These are phyloP conservation scores for Limulus polyphemus DNA, from an alignment of 2,888 invertebrate genomes.

Conservation along the genomic window DNA sequence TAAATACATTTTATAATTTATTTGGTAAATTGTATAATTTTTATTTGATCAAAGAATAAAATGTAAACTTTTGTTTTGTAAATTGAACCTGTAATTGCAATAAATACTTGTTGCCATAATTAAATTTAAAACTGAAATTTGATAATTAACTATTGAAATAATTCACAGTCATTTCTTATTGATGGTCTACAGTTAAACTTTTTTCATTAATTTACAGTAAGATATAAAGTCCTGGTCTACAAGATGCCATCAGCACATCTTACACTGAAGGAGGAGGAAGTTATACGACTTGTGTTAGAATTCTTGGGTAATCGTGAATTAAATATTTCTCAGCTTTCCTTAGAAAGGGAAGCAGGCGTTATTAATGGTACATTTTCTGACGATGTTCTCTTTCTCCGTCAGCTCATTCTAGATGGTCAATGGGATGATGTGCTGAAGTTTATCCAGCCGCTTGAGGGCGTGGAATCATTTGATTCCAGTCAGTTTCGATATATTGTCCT, in stretches of 20 bases:
- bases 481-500: constrained; percentile 75
- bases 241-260: constrained; percentile 46
- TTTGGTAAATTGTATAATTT: no score
- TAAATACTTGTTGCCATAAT: no score
- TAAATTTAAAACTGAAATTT: no score
- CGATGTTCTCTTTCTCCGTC: constrained; percentile 82
- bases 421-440: constrained; percentile 97
- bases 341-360: constrained; percentile 89
- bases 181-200: no score
- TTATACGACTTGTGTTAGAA: constrained; percentile 68
- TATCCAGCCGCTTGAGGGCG: constrained; percentile 69
- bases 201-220: no score
- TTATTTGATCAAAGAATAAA: no score
- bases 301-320: constrained; percentile 78
- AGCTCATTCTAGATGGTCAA: constrained; percentile 89
- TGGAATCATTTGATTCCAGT: constrained; percentile 63
- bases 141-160: no score
- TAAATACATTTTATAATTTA: no score
- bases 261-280: constrained; percentile 74
- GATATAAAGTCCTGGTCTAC: background rate
- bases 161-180: no score
- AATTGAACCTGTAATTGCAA: no score
- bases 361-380: constrained; percentile 87
- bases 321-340: constrained; percentile 71
- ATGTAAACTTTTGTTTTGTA: no score